Evolutionary conservation across 2,797 vertebrate species (phyloP).

Genomic region (Lithobates pipiens): DNA sequence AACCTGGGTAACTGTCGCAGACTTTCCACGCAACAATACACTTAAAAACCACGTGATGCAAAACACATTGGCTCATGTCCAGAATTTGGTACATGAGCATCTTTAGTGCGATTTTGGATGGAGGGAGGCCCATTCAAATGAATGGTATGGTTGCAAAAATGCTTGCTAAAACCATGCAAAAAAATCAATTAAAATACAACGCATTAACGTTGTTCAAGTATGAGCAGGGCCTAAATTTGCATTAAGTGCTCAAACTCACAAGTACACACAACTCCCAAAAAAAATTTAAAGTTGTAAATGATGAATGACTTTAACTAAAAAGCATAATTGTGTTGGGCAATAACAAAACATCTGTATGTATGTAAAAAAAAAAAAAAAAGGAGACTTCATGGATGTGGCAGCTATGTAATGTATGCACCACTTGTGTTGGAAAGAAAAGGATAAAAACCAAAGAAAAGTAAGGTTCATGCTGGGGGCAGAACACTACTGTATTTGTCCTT

Average conservation of each 20-base stretch:
- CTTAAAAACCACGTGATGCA: too few relatives aligned
- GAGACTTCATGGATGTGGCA: background rate
- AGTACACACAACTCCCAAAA: background rate
- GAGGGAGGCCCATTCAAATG: too few relatives aligned
- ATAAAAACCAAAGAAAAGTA: background rate
- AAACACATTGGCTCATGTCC: too few relatives aligned
- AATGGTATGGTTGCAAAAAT: too few relatives aligned
- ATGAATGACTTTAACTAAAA: conserved; percentile 5
- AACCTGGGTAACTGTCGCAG: too few relatives aligned
- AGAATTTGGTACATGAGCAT: too few relatives aligned
- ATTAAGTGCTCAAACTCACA: conserved; percentile 26
- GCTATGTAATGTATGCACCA: conserved; percentile 39
- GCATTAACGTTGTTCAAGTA: too few relatives aligned
- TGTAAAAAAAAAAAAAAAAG: background rate
- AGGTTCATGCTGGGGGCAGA: conserved; percentile 45
- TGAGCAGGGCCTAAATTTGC: background rate
- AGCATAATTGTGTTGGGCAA: conserved; percentile 25
- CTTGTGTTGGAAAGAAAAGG: conserved; percentile 36
- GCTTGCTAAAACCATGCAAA: too few relatives aligned
- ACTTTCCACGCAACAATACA: too few relatives aligned
- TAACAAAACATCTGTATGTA: conserved; percentile 24
- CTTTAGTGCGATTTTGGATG: too few relatives aligned
- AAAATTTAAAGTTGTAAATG: conserved; percentile 10
- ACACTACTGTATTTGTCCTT: conserved; percentile 47
- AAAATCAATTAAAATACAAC: too few relatives aligned